Evolutionary conservation across 2,797 vertebrate genomes (phyloP), one percentile per base, ranked within the genome.

Genomic region (Oceanodroma leucorhoa): DNA sequence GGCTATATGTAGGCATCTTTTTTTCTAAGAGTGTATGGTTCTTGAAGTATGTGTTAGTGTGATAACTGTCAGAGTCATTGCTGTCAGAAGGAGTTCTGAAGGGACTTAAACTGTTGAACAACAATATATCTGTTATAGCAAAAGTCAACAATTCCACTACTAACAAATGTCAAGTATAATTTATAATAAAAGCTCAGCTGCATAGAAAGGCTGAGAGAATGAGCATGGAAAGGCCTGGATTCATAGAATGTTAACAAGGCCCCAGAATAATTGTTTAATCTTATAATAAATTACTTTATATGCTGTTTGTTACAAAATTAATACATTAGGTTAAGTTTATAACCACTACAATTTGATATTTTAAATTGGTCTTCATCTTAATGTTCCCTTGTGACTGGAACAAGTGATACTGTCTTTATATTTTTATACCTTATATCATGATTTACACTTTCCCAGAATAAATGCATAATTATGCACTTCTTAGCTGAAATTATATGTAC

Each of bases 21-120:
- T 64, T n/a, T 50, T 26, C 23, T 36, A 8, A 8, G 46, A 78
- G 18, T 27, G 64, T 32, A 2, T 11, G 24, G 20, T 72, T 85
- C 53, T 67, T 57, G 11, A 85, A 58, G 11, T 40, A 7, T 21
- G 21, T 64, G n/a, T 80, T 29, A 80, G 14, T 46, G 7, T 54
- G 30, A 3, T 70, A 90, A 55, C 43, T 55, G n/a, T 30, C 62
- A 61, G 58, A 79, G 34, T 34, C 14, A 6, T 58, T 57, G 65
- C n/a, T 83, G 48, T 66, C 69, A 58, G 67, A 60, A 89, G 29
- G 43, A 94, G 57, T 89, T 79, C 67, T 61, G n/a, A 76, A 54
- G 27, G 18, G 10, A 41, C 48, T 85, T 70, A 30, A 76, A 55
- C 29, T 73, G n/a, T 45, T 87, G 24, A 88, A 54, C 11, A 73